Conservation (phyloP, 1,140 invertebrate genomes). For the Danaus melanippus region DNA sequence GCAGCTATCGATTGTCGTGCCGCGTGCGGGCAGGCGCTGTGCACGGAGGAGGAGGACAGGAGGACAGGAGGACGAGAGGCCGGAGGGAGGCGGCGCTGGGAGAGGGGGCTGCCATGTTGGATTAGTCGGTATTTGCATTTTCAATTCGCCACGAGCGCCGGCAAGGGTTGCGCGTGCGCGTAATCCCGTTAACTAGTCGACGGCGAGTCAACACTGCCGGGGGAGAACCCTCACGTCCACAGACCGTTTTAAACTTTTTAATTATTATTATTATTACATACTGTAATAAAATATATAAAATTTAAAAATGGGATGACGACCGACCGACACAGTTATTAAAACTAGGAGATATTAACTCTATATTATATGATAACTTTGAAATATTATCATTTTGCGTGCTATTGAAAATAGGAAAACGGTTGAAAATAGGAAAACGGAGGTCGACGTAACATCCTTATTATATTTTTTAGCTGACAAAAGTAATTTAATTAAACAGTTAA, state of each 20-base stretch:
- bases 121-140: conserved; percentile 60
- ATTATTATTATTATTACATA: conserved; percentile 30
- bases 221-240: conserved; percentile 8
- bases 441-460: too few species aligned
- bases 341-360: too few species aligned
- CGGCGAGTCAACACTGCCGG: conserved; percentile 23
- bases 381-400: too few species aligned
- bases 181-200: conserved; percentile 36
- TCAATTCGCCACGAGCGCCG: conserved; percentile 29
- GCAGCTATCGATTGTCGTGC: conserved; percentile 11
- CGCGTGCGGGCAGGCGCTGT: conserved; percentile 1
- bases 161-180: conserved; percentile 37
- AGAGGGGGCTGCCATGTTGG: conserved; percentile 40
- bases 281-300: conserved; percentile 4
- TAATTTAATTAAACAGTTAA: conserved; percentile 1
- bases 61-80: too few species aligned
- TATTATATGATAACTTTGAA: too few species aligned
- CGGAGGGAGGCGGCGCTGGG: conserved; percentile 5
- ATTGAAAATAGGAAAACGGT: too few species aligned
- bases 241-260: conserved; percentile 30
- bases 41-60: background rate
- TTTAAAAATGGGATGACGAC: too few species aligned
- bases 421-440: too few species aligned
- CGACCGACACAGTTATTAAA: too few species aligned
- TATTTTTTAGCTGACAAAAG: too few species aligned